Percentiles rank a stretch among this genome's conserved stretches.
phyloP scores from a whole-genome alignment of 2,797 vertebrate genomes.

The Sebastes trivittatus region DNA sequence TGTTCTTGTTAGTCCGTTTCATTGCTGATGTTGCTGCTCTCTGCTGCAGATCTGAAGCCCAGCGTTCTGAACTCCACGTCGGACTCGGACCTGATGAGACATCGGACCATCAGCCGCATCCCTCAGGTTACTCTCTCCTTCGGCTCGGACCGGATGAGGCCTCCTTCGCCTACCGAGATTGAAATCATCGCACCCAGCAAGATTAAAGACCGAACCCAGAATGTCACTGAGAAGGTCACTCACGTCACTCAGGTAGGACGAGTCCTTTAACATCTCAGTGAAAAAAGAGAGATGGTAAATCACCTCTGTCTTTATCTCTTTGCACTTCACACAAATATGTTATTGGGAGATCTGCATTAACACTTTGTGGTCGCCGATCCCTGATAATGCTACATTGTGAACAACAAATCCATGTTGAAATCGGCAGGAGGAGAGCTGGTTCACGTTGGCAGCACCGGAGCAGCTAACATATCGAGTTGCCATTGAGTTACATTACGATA shows the following conservation, averaged over 20 bases:
- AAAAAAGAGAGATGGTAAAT: neutral
- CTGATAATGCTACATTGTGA: too few relatives aligned
- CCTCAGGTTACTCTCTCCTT: conserved; percentile 96
- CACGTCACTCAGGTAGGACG: conserved; percentile 88
- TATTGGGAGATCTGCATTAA: too few relatives aligned
- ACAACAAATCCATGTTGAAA: too few relatives aligned
- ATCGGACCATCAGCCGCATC: conserved; percentile 89
- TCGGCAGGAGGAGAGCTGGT: too few relatives aligned
- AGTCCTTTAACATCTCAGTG: neutral
- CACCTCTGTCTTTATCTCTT: neutral
- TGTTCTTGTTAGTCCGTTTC: neutral
- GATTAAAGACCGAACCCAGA: conserved; percentile 94
- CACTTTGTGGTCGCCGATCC: too few relatives aligned
- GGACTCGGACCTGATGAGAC: conserved; percentile 91
- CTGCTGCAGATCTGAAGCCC: conserved; percentile 83
- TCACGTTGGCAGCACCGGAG: too few relatives aligned
- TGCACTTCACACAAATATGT: neutral
- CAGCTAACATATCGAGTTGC: too few relatives aligned
- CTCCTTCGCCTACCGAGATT: conserved; percentile 92
- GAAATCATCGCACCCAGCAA: conserved; percentile 98
- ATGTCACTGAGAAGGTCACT: conserved; percentile 98
- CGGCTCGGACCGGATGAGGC: conserved; percentile 89
- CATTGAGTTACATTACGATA: too few relatives aligned
- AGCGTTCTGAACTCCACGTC: conserved; percentile 89
- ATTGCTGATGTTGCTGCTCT: neutral